Conservation (phyloP, 1,140 invertebrate species). For the Cotesia chilonis region DNA sequence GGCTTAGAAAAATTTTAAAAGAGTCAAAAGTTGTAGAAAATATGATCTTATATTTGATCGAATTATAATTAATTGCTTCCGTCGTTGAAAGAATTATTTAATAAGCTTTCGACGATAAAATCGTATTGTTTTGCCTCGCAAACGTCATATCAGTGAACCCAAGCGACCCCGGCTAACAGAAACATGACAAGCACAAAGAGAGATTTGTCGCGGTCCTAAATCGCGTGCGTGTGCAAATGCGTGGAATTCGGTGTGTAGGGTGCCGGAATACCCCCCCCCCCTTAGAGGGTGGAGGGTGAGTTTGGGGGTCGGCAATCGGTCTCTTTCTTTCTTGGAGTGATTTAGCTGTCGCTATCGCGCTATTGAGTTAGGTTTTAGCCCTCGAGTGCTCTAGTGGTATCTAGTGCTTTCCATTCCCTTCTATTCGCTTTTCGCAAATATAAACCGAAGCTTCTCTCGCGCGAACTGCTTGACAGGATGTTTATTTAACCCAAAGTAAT, state of each 20-base stretch:
- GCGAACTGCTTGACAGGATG: conserved; percentile 45
- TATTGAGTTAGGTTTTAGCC: no score
- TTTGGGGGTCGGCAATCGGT: neutral
- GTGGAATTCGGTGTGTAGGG: conserved; percentile 49
- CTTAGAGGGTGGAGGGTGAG: no score
- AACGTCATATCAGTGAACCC: no score
- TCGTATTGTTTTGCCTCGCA: no score
- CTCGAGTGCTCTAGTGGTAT: no score
- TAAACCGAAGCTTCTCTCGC: neutral
- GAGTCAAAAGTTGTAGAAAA: no score
- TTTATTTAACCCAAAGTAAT: conserved; percentile 67
- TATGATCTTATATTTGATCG: no score
- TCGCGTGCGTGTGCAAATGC: conserved; percentile 51
- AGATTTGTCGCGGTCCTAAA: conserved; percentile 49
- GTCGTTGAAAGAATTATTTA: no score
- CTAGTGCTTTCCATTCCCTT: neutral
- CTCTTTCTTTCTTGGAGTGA: neutral
- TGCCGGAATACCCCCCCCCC: neutral
- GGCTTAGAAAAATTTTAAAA: no score
- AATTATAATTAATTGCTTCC: no score
- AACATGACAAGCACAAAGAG: conserved; percentile 37
- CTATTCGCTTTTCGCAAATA: neutral
- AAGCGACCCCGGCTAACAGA: conserved; percentile 21
- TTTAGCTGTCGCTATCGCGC: neutral
- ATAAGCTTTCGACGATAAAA: no score